Conservation (phyloP, 2,113 vertebrate genomes). For the Ciconia stormi region DNA sequence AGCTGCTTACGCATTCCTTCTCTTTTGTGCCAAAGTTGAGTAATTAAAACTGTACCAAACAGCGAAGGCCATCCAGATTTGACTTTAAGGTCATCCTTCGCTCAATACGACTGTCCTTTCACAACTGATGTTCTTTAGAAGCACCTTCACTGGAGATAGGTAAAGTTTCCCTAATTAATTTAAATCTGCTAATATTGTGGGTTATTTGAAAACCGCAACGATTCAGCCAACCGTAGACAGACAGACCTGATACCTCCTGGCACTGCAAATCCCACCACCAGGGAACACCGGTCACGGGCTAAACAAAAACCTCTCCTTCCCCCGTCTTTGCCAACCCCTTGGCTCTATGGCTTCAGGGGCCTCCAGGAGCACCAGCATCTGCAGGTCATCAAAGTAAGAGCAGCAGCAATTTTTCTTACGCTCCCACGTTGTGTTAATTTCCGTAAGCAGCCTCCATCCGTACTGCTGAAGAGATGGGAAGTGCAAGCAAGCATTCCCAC, state of each 20-base stretch:
- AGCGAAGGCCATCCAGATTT: background rate
- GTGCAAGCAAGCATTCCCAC: too few species aligned
- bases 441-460: background rate
- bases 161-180: too few species aligned
- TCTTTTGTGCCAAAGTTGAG: fast-evolving
- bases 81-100: background rate
- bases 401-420: background rate
- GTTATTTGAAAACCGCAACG: background rate
- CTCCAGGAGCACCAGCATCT: background rate
- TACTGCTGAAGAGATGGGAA: background rate
- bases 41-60: fast-evolving
- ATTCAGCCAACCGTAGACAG: too few species aligned
- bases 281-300: background rate
- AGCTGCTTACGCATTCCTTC: background rate
- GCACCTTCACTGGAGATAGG: background rate
- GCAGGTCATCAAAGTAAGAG: background rate
- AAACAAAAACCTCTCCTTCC: background rate
- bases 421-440: background rate
- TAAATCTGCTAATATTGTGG: background rate
- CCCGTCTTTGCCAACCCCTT: too few species aligned
- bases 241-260: background rate
- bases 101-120: fast-evolving
- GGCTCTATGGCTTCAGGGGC: background rate
- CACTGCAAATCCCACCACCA: background rate
- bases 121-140: background rate